Base-by-base conservation (phyloP, 1,140 invertebrate species). In the Zaprionus gabonicus region DNA sequence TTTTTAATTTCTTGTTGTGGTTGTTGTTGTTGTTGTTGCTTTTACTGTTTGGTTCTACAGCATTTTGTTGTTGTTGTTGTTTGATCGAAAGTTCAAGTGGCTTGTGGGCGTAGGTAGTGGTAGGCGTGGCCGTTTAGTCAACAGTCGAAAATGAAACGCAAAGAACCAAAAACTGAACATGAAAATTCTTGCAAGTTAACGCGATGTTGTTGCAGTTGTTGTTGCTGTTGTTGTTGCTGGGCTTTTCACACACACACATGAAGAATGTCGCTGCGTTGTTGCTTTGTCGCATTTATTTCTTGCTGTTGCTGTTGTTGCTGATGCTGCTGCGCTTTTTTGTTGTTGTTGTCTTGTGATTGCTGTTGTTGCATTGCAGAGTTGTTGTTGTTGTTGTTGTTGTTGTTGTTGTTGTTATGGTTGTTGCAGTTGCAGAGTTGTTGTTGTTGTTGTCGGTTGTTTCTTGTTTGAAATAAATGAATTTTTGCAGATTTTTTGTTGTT, bases 171-270 rank as follows among this genome's bases (percentile, higher is more conserved):
- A 72, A 76, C 58, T 75, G 59, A 56, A 76, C 73, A 44, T 78
- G 72, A 71, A 77, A 56, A 65, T 78, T 78, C 15, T 53, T 55
- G 75, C 49, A 71, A 78, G 67, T 81, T 76, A 65, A 71, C 56
- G 55, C 60, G 68, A 65, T 74, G 65, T 68, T 68, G 23, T 46
- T 78, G 57, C 17, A 53, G 53, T 64, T 71, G 64, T 73, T 73
- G 51, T 76, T 71, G 53, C 64, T 69, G 56, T 66, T 70, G 57
- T 71, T 80, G 56, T 71, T 75, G 66, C 53, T 80, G 67, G 66
- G 68, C 53, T 90, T 76, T 77, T 82, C 67, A 81, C 80, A 82
- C 80, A 82, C 80, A 82, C 80, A 81, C 80, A 81, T 64, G 79
- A 51, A 68, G 65, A 76, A 76, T 71, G 75, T 66, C 55, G 73